phyloP scores from a whole-genome alignment of 2,113 vertebrate genomes.

The Syrrhaptes paradoxus region DNA sequence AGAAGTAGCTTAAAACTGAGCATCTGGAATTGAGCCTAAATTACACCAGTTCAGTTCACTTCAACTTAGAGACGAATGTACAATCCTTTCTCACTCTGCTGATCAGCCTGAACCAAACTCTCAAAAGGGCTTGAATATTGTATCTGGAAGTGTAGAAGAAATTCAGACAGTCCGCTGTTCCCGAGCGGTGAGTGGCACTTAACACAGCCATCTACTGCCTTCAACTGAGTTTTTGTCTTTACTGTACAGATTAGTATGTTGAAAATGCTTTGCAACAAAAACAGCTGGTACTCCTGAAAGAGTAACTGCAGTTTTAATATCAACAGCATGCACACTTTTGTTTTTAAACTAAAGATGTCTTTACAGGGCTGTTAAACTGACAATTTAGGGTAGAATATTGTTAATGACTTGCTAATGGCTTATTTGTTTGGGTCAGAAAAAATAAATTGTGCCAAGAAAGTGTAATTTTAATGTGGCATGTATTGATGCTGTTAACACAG shows the following conservation, averaged over 20 bases:
- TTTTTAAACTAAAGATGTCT: conserved; percentile 55
- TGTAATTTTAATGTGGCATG: conserved; percentile 54
- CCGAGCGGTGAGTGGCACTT: neutral
- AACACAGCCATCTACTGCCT: conserved; percentile 52
- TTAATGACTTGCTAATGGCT: conserved; percentile 66
- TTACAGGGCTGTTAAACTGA: conserved; percentile 64
- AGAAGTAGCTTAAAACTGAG: conserved; percentile 13
- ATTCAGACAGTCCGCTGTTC: neutral
- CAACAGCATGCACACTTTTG: conserved; percentile 47
- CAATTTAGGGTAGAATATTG: conserved; percentile 66
- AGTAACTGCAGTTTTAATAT: conserved; percentile 55
- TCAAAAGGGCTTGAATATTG: conserved; percentile 60
- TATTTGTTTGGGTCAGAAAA: conserved; percentile 72
- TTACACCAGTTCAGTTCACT: conserved; percentile 38
- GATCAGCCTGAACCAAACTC: conserved; percentile 53
- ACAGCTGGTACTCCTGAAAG: conserved; percentile 36
- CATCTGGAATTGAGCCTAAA: conserved; percentile 2
- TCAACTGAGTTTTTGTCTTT: neutral
- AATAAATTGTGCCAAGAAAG: conserved; percentile 72
- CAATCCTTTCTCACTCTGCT: conserved; percentile 20
- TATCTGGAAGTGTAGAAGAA: neutral
- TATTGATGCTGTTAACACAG: conserved; percentile 47
- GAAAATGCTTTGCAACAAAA: conserved; percentile 26
- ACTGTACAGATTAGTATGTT: neutral
- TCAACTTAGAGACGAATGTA: conserved; percentile 26